phyloP scores from a whole-genome alignment of 2,797 vertebrate species.

The Corythornis leucogaster region DNA sequence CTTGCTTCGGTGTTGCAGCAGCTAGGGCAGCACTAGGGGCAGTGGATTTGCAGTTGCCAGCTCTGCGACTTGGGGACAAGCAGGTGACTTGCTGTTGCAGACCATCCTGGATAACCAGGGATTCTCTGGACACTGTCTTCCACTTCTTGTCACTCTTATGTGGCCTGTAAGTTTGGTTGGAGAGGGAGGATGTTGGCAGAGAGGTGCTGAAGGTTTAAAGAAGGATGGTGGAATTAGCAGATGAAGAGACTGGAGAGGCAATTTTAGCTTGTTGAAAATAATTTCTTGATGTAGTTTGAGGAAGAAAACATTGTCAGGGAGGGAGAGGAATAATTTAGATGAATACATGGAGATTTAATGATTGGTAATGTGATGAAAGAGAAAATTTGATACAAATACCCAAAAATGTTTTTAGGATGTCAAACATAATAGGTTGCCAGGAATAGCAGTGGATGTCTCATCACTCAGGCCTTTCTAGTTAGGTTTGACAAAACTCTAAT shows the following conservation, averaged over 20 bases:
- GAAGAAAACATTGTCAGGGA: not conserved
- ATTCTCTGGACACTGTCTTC: not conserved
- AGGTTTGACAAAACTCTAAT: not conserved
- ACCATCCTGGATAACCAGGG: not conserved
- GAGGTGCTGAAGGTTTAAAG: not conserved
- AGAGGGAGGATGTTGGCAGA: not conserved
- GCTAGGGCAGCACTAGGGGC: not conserved
- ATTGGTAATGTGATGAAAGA: not conserved
- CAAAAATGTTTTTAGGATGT: not conserved
- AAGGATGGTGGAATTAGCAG: not conserved
- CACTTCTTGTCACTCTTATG: rapidly evolving
- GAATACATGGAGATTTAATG: not conserved
- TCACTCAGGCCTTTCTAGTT: not conserved
- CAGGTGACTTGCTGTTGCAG: not conserved
- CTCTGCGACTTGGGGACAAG: not conserved
- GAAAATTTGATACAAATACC: not conserved
- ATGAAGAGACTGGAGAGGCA: not conserved
- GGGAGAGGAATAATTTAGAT: not conserved
- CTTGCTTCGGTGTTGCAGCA: not conserved
- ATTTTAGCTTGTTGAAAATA: not conserved
- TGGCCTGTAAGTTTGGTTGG: not conserved
- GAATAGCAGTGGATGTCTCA: not conserved
- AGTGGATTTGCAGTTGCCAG: not conserved
- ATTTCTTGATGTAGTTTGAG: not conserved
- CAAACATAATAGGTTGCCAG: not conserved